Evolutionary conservation across 2,797 vertebrate species (phyloP), one percentile per base, ranked within the genome.

Genomic region (Darevskia mixta): DNA sequence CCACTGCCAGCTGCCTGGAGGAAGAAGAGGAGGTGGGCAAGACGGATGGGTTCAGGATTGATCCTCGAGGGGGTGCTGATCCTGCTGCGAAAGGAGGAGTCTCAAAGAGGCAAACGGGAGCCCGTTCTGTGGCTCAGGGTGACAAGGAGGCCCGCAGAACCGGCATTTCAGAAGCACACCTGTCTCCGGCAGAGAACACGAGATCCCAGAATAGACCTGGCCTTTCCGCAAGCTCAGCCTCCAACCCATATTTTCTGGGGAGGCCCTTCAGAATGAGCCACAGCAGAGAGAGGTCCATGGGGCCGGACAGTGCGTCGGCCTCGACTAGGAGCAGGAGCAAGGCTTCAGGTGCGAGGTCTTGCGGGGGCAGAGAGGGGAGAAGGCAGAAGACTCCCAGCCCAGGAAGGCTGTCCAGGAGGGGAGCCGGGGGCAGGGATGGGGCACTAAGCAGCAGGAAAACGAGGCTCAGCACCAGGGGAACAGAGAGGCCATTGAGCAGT

Each of bases 151-250:
- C 35, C 35, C 32, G 0, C 41, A 25, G 25, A 43, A n/a, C 9
- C 1, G 0, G 25, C 1, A 15, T 6, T 49, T 2, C 43, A 27
- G 25, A 49, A 8, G 5, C 10, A 5, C 45, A 2, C 11, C 4
- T 1, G 27, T n/a, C 15, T 49, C 43, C 5, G 1, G 9, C 15
- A 0, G 76, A 29, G 25, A 8, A 23, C 5, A 8, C 5, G 2
- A 23, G 11, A 78, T 29, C 76, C 76, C 27, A 9, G 2, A 8
- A 4, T 1, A n/a, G 45, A 6, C 4, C 27, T 15, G 27, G 27
- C 23, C 5, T 29, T 29, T n/a, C 76, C 5, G 15, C 3, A 29
- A 45, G 43, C 20, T 38, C 32, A 38, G 35, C 72, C 72, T 75
- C 35, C 6, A 75, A 23, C 72, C 72, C 7, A 15, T 11, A 1